phyloP scores from a whole-genome alignment of 2,113 vertebrate species.

The Mus musculus region DNA sequence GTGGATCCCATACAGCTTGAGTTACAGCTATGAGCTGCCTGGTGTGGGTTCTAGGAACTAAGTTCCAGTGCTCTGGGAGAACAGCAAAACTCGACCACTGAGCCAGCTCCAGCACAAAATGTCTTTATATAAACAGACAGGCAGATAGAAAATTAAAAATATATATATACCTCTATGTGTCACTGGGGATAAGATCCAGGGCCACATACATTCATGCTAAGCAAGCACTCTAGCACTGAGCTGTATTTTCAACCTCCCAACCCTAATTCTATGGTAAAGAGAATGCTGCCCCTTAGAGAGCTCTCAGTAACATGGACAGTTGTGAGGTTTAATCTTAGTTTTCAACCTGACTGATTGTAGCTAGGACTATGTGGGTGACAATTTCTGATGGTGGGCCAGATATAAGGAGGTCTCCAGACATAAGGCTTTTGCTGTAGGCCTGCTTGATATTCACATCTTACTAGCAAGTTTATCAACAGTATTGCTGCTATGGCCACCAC shows the following conservation, averaged over 20 bases:
- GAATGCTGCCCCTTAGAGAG: background rate
- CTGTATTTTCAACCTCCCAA: background rate
- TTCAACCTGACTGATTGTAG: background rate
- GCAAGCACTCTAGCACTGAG: background rate
- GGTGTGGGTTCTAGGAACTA: background rate
- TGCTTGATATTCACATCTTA: background rate
- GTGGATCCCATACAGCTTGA: background rate
- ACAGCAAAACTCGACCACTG: background rate
- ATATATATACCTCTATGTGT: background rate
- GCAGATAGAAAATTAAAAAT: too few species aligned
- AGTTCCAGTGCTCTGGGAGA: background rate
- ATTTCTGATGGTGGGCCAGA: background rate
- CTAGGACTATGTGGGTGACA: background rate
- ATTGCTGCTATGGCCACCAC: background rate
- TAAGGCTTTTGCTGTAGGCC: background rate
- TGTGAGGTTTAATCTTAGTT: background rate
- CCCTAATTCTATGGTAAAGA: background rate
- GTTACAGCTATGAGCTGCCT: background rate
- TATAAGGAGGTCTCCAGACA: background rate
- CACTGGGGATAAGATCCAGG: background rate
- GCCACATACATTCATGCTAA: background rate
- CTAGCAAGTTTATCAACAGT: background rate
- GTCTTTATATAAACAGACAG: background rate
- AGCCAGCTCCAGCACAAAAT: background rate
- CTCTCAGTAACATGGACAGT: background rate